These are phyloP conservation scores for Neodiprion pinetum DNA, from an alignment of 1,140 invertebrate species.

Conservation along the genomic window DNA sequence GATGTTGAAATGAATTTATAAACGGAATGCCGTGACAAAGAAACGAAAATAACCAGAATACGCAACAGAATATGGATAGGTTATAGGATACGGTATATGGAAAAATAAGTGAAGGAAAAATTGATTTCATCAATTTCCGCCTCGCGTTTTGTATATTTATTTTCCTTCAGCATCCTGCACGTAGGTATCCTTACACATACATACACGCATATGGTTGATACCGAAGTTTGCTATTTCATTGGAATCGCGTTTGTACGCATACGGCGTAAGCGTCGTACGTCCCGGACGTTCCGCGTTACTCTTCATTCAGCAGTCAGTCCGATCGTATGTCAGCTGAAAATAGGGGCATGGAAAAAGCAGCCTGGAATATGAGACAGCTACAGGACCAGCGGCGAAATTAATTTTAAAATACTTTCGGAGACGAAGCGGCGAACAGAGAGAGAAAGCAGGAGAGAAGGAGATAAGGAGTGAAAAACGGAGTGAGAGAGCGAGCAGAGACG, in stretches of 20 bases:
- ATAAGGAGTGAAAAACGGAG: constrained; percentile 14
- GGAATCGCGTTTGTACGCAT: neutral
- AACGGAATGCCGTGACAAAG: neutral
- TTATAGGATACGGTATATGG: neutral
- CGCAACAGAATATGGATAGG: no score
- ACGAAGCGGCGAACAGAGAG: constrained; percentile 20
- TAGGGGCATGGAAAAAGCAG: no score
- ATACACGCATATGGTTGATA: neutral
- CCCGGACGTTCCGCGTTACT: neutral
- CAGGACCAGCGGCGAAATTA: neutral
- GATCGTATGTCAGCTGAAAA: no score
- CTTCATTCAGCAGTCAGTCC: neutral
- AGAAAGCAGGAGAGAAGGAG: constrained; percentile 4
- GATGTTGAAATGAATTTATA: neutral
- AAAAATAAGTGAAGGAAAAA: neutral
- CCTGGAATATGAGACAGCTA: no score
- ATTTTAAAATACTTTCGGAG: constrained; percentile 4
- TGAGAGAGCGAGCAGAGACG: neutral
- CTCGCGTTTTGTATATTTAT: neutral
- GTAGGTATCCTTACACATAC: neutral
- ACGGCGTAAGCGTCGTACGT: neutral
- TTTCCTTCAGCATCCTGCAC: neutral
- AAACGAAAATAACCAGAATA: neutral
- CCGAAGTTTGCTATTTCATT: neutral
- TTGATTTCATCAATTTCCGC: neutral